Evolutionary conservation across 2,113 vertebrate genomes (phyloP).

Genomic region (Bambusicola thoracicus): DNA sequence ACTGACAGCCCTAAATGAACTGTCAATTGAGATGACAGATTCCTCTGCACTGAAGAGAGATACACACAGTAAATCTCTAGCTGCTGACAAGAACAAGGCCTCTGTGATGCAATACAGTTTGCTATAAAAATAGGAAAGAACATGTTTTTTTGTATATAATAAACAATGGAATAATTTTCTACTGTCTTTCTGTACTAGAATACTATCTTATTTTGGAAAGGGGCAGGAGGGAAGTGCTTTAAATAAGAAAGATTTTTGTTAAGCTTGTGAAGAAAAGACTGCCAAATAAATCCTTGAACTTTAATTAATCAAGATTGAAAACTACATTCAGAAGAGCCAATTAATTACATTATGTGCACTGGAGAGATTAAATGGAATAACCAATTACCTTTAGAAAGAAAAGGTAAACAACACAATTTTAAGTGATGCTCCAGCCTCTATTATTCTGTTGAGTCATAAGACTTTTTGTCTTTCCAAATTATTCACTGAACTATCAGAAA

Average conservation of each 20-base stretch:
- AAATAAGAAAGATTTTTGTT: background rate
- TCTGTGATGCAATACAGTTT: background rate
- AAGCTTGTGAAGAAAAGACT: background rate
- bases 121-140: background rate
- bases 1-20: background rate
- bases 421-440: background rate
- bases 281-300: background rate
- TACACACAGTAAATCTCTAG: background rate
- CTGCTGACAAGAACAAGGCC: background rate
- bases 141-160: background rate
- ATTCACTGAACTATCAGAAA: background rate
- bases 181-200: background rate
- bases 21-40: conserved; percentile 20
- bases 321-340: background rate
- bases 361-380: background rate
- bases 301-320: background rate
- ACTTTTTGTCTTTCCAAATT: background rate
- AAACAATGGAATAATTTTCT: background rate
- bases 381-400: background rate
- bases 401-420: background rate
- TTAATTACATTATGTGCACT: background rate
- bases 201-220: background rate
- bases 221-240: background rate
- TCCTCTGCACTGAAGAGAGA: background rate
- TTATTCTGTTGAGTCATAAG: background rate